phyloP scores from a whole-genome alignment of 2,113 vertebrate genomes.

The Odontophorus gujanensis region DNA sequence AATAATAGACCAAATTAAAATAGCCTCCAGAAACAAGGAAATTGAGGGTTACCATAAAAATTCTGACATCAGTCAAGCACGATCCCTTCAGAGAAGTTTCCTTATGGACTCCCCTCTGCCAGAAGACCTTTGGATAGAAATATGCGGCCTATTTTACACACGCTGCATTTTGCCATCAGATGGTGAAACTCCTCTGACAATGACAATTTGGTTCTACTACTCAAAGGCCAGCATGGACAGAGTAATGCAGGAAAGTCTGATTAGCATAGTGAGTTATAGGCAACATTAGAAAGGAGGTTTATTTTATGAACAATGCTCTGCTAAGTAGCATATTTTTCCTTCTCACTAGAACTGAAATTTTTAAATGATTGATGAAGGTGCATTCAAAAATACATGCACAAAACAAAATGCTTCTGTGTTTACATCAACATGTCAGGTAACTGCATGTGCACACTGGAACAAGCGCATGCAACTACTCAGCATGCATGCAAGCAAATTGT shows the following conservation, averaged over 20 bases:
- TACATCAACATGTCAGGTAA: constrained; percentile 56
- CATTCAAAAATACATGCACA: constrained; percentile 63
- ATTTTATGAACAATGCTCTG: constrained; percentile 44
- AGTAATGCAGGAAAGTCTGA: constrained; percentile 43
- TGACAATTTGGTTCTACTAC: constrained; percentile 36
- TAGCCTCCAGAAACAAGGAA: background rate
- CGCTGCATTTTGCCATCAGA: constrained; percentile 29
- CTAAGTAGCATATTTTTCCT: constrained; percentile 20
- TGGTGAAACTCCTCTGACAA: constrained; percentile 47
- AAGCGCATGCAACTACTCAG: constrained; percentile 64
- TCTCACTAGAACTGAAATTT: constrained; percentile 14
- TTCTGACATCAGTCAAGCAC: constrained; percentile 22
- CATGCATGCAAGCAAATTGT: constrained; percentile 65
- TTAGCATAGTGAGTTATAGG: constrained; percentile 21
- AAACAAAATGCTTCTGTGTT: constrained; percentile 68
- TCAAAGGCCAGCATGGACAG: constrained; percentile 61
- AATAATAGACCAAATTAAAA: constrained; percentile 21
- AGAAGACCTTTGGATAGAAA: constrained; percentile 65
- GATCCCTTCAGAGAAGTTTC: constrained; percentile 19
- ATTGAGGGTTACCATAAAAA: constrained; percentile 17
- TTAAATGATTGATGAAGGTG: constrained; percentile 61
- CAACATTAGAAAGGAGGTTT: constrained; percentile 9
- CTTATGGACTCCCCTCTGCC: constrained; percentile 47
- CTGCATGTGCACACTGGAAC: constrained; percentile 63
- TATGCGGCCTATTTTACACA: constrained; percentile 34